phyloP scores from a whole-genome alignment of 2,113 vertebrate genomes.

The Cyrtonyx montezumae region DNA sequence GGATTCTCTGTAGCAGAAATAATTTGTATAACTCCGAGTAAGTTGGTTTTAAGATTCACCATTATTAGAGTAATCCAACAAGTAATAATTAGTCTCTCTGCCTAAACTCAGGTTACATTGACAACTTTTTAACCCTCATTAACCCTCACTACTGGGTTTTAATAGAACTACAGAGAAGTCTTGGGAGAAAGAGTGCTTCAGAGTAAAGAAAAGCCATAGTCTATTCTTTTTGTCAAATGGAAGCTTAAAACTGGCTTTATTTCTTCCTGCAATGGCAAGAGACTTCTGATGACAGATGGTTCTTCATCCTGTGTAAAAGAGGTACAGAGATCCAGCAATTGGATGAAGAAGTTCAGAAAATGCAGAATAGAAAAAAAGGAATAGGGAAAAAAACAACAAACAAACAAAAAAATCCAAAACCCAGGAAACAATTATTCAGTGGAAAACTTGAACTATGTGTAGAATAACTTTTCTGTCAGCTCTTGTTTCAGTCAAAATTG shows the following conservation, averaged over 20 bases:
- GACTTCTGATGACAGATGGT: background rate
- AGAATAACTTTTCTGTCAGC: background rate
- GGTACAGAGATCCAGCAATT: background rate
- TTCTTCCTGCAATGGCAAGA: background rate
- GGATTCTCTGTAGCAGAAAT: background rate
- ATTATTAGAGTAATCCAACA: background rate
- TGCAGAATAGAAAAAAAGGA: background rate
- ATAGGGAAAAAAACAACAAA: background rate
- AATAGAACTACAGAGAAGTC: background rate
- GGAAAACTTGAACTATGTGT: background rate
- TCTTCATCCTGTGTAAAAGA: background rate
- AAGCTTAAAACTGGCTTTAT: background rate
- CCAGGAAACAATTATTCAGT: background rate
- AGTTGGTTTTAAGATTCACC: background rate
- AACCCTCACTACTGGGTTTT: background rate
- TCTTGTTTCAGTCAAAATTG: slow-evolving; percentile 19
- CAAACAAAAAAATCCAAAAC: background rate
- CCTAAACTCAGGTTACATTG: background rate
- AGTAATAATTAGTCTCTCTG: background rate
- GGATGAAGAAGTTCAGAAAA: background rate
- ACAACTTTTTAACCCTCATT: background rate
- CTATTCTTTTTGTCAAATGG: background rate
- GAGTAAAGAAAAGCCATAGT: background rate
- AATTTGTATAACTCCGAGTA: background rate
- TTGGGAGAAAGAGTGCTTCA: background rate